A percentile compares a stretch with the other conserved stretches of the same genome.
These are phyloP conservation scores for Caenorhabditis sp. DNA, from an alignment of 2,888 invertebrate species.

Conservation along the genomic window DNA sequence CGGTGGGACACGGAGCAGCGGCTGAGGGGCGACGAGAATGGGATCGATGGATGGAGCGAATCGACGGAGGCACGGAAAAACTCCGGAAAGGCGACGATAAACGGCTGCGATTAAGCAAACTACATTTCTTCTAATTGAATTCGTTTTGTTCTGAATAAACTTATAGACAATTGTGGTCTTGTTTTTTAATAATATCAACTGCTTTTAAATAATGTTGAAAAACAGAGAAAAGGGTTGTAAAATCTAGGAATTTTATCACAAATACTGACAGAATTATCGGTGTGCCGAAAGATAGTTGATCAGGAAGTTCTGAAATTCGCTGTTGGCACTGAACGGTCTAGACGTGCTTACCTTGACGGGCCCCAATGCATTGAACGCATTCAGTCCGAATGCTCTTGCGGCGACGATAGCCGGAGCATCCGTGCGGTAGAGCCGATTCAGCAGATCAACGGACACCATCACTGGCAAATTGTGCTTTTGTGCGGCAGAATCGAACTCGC, in stretches of 20 bases:
- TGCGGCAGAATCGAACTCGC: conserved; percentile 88
- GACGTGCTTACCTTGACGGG: conserved; percentile 23
- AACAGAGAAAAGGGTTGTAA: too few species aligned
- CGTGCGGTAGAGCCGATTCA: conserved; percentile 62
- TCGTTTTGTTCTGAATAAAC: too few species aligned
- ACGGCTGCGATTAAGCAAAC: too few species aligned
- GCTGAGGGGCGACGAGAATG: not conserved
- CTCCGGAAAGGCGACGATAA: not conserved
- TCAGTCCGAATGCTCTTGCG: conserved; percentile 75
- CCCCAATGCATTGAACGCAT: conserved; percentile 55
- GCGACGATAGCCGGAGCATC: conserved; percentile 73
- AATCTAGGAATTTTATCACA: too few species aligned
- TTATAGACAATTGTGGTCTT: too few species aligned
- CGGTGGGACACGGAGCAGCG: too few species aligned
- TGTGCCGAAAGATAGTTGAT: conserved; percentile 50
- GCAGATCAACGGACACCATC: conserved; percentile 81
- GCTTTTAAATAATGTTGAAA: too few species aligned
- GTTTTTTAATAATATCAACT: too few species aligned
- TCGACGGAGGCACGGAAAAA: too few species aligned
- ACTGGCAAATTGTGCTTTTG: conserved; percentile 91
- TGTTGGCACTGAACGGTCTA: not conserved
- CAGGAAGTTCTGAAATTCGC: conserved; percentile 24
- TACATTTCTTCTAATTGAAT: too few species aligned
- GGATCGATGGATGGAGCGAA: not conserved
- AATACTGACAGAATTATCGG: conserved; percentile 11